Evolutionary conservation across 2,888 invertebrate species (phyloP).

Genomic region (Clistopyga incitator): DNA sequence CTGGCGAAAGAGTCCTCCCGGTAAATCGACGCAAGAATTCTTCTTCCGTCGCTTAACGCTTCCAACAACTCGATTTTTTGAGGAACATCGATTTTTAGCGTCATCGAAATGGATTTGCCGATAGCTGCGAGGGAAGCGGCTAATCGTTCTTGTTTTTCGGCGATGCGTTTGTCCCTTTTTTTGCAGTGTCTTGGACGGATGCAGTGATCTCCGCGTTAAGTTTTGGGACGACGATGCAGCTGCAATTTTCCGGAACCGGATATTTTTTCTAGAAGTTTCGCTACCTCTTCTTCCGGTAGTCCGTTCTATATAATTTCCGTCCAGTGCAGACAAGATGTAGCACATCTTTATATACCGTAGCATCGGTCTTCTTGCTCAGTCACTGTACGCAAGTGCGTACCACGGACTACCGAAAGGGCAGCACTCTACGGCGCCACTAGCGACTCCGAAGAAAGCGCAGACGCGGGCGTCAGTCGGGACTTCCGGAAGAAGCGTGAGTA

Average conservation of each 20-base stretch:
- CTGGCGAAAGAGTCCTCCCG: slow-evolving; percentile 41
- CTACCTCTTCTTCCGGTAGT: slow-evolving; percentile 52
- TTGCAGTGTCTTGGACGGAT: slow-evolving; percentile 46
- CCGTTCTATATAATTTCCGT: slow-evolving; percentile 57
- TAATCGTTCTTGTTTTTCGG: slow-evolving; percentile 55
- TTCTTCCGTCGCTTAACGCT: slow-evolving; percentile 45
- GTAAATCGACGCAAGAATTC: slow-evolving; percentile 51
- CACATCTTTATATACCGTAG: slow-evolving; percentile 54
- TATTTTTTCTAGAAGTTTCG: slow-evolving; percentile 57
- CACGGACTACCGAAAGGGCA: too few relatives aligned
- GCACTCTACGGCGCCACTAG: too few relatives aligned
- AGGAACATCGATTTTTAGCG: slow-evolving; percentile 29
- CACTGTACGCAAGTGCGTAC: too few relatives aligned
- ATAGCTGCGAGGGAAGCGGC: slow-evolving; percentile 53
- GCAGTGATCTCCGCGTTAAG: slow-evolving; percentile 56
- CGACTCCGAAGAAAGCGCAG: too few relatives aligned
- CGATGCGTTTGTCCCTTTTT: slow-evolving; percentile 50
- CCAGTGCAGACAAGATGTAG: slow-evolving; percentile 57
- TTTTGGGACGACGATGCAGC: slow-evolving; percentile 50
- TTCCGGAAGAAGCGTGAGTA: too few relatives aligned
- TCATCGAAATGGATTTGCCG: slow-evolving; percentile 42
- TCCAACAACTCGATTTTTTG: slow-evolving; percentile 52
- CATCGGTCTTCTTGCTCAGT: slow-evolving; percentile 2
- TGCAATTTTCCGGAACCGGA: slow-evolving; percentile 54
- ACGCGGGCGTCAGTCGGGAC: too few relatives aligned